A percentile compares a stretch with the other conserved stretches of the same genome.
Conservation (phyloP, 1,140 invertebrate genomes). For the Zaprionus ghesquierei region DNA sequence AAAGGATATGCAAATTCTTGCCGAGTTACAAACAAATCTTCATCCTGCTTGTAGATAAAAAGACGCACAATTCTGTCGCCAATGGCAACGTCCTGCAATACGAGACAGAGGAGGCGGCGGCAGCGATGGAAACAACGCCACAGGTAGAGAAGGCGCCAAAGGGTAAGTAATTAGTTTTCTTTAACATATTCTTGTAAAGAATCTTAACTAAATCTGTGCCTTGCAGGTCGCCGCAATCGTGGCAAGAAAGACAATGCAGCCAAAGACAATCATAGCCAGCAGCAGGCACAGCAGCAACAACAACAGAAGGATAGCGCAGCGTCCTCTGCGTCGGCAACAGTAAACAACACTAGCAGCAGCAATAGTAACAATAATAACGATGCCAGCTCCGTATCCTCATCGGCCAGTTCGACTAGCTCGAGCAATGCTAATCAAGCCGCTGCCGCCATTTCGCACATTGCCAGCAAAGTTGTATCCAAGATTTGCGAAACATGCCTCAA, state of each 20-base stretch:
- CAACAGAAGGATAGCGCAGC: conserved; percentile 53
- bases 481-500: conserved; percentile 82
- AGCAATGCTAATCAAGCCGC: conserved; percentile 48
- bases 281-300: conserved; percentile 48
- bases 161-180: conserved; percentile 36
- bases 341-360: conserved; percentile 37
- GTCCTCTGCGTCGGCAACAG: conserved; percentile 6
- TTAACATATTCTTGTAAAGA: no score
- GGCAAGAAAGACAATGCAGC: conserved; percentile 76
- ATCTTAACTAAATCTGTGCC: not conserved
- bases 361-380: conserved; percentile 60
- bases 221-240: conserved; percentile 76
- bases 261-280: conserved; percentile 82
- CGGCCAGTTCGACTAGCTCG: conserved; percentile 60
- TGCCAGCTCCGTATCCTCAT: conserved; percentile 69
- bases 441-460: conserved; percentile 68
- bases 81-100: conserved; percentile 73
- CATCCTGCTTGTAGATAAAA: conserved; percentile 55
- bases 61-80: conserved; percentile 51
- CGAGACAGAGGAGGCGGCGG: conserved; percentile 59
- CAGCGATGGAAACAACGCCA: conserved; percentile 48
- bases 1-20: not conserved
- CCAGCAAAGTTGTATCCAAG: conserved; percentile 80
- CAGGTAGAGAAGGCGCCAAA: conserved; percentile 72
- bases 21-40: conserved; percentile 3